A percentile compares a stretch with the other conserved stretches of the same genome.
phyloP scores from a whole-genome alignment of 1,140 invertebrate genomes.

The Neotoxoptera formosana region DNA sequence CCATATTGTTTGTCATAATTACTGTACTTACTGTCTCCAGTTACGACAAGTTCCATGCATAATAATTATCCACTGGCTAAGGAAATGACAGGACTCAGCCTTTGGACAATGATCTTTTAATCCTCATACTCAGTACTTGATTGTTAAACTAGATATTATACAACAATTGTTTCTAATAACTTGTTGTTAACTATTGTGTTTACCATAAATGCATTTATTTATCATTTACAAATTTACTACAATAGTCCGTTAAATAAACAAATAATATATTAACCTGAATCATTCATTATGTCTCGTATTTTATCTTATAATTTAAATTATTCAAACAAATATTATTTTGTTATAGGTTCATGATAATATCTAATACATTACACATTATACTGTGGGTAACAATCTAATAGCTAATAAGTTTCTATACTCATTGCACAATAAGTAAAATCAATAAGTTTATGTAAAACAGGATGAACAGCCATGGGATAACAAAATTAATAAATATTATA shows the following conservation, averaged over 20 bases:
- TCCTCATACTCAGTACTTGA: not conserved
- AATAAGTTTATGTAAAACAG: not conserved
- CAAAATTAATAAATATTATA: not conserved
- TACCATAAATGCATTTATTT: not conserved
- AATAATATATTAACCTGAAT: constrained; percentile 8
- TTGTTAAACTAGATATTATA: not conserved
- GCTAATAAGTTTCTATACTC: not conserved
- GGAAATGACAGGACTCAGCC: not conserved
- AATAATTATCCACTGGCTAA: not conserved
- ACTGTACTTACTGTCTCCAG: not conserved
- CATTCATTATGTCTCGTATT: not conserved
- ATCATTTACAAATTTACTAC: not conserved
- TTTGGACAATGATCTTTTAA: not conserved
- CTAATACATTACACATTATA: not conserved
- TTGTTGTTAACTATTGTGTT: not conserved
- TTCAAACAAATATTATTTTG: not conserved
- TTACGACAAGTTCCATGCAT: not conserved
- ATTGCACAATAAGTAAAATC: not conserved
- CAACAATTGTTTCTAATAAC: not conserved
- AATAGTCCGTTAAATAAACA: not conserved
- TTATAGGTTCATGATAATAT: not conserved
- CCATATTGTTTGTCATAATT: not conserved
- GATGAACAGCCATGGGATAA: not conserved
- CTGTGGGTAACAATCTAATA: not conserved
- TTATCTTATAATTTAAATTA: not conserved